Conservation (phyloP, 2,113 vertebrate genomes). For the Phodopus roborovskii region DNA sequence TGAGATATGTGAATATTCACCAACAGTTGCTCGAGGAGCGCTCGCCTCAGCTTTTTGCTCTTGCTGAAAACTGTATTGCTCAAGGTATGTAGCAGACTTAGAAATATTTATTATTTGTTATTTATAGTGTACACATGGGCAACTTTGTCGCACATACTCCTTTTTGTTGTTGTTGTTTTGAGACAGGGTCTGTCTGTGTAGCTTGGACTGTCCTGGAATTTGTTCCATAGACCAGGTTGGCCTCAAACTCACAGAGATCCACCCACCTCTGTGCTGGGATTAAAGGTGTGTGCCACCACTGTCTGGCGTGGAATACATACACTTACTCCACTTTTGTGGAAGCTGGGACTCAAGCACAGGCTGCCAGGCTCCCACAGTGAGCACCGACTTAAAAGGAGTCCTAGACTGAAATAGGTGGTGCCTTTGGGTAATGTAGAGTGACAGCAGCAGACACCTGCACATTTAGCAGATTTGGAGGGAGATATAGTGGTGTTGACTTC, state of each 20-base stretch:
- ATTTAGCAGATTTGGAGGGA: background rate
- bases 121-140: no score
- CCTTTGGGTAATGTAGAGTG: background rate
- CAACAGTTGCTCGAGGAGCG: slow-evolving; percentile 95
- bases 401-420: background rate
- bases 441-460: background rate
- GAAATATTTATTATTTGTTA: background rate
- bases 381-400: background rate
- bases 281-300: background rate
- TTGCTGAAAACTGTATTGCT: slow-evolving; percentile 88
- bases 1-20: slow-evolving; percentile 92
- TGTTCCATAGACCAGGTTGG: background rate
- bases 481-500: background rate
- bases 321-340: background rate
- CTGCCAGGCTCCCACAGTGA: background rate
- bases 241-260: background rate
- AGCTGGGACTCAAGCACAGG: background rate
- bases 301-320: background rate
- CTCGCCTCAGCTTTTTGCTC: slow-evolving; percentile 90
- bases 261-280: background rate
- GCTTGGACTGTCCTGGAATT: background rate
- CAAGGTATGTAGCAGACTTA: slow-evolving; percentile 86
- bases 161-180: background rate
- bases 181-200: background rate
- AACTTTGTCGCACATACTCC: no score